Conservation (phyloP, 2,113 vertebrate genomes). For the Alligator sinensis region DNA sequence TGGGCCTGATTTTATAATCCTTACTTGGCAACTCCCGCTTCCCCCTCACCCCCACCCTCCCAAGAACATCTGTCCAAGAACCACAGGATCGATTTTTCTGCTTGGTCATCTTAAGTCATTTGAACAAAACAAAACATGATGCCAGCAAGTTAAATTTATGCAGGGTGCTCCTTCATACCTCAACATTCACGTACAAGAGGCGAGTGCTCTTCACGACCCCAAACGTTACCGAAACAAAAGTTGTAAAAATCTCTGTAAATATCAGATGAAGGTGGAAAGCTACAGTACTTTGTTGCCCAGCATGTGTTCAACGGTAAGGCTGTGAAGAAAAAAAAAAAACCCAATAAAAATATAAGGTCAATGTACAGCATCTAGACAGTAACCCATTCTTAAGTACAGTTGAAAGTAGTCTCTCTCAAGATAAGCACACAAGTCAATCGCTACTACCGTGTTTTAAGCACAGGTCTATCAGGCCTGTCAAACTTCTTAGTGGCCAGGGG, state of each 20-base stretch:
- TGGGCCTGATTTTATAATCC: constrained; percentile 37
- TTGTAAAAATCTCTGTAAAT: constrained; percentile 75
- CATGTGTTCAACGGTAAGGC: constrained; percentile 82
- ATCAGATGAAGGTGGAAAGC: constrained; percentile 78
- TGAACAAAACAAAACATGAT: constrained; percentile 66
- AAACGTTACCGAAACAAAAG: constrained; percentile 75
- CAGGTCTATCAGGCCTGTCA: no score
- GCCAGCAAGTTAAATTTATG: constrained; percentile 62
- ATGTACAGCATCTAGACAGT: not conserved
- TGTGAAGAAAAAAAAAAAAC: constrained; percentile 78
- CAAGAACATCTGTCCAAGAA: constrained; percentile 51
- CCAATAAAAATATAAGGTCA: constrained; percentile 21
- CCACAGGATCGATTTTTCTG: not conserved
- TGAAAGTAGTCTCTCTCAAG: not conserved
- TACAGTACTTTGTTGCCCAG: constrained; percentile 76
- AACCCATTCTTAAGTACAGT: not conserved
- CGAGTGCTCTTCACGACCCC: constrained; percentile 72
- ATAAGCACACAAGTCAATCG: not conserved
- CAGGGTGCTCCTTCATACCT: constrained; percentile 76
- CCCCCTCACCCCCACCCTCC: not conserved
- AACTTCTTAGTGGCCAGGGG: no score
- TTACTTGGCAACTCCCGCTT: constrained; percentile 14
- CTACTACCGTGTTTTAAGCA: not conserved
- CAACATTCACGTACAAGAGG: constrained; percentile 71
- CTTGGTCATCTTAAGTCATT: constrained; percentile 58